Percentiles rank a stretch among this genome's conserved stretches.
phyloP scores from a whole-genome alignment of 2,797 vertebrate species.

The Oreochromis mossambicus region DNA sequence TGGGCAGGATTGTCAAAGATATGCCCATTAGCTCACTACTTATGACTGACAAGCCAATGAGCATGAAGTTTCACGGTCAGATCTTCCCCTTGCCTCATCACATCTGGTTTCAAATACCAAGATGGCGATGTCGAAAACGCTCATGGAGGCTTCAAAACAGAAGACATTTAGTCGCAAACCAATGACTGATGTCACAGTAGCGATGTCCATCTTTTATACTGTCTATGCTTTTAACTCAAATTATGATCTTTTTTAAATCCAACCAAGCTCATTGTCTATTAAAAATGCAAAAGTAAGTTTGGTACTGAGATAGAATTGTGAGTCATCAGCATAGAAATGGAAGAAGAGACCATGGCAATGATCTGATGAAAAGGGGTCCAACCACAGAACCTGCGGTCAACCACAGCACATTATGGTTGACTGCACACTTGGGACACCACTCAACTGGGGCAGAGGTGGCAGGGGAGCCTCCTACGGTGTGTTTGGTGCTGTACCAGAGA shows the following conservation, averaged over 20 bases:
- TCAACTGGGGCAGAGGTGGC: not conserved
- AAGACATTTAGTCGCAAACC: not conserved
- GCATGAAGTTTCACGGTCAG: not conserved
- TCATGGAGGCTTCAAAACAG: not conserved
- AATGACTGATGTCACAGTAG: not conserved
- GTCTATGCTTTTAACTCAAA: not conserved
- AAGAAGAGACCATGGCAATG: not conserved
- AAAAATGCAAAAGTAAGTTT: not conserved
- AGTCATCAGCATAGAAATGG: not conserved
- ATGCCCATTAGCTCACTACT: not conserved
- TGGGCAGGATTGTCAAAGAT: not conserved
- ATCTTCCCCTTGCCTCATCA: not conserved
- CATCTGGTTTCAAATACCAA: not conserved
- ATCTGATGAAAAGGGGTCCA: not conserved
- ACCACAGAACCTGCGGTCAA: not conserved
- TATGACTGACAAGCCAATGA: not conserved
- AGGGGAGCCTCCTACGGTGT: not conserved
- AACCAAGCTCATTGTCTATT: not conserved
- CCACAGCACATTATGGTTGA: not conserved
- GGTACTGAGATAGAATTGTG: not conserved
- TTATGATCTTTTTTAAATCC: not conserved
- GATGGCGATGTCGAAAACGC: not conserved
- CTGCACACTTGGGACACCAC: not conserved
- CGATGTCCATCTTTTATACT: not conserved
- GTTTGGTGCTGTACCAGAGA: not conserved